A percentile compares a stretch with the other conserved stretches of the same genome.
Evolutionary conservation across 2,113 vertebrate species (phyloP).

Genomic region (Reinhardtius hippoglossoides): DNA sequence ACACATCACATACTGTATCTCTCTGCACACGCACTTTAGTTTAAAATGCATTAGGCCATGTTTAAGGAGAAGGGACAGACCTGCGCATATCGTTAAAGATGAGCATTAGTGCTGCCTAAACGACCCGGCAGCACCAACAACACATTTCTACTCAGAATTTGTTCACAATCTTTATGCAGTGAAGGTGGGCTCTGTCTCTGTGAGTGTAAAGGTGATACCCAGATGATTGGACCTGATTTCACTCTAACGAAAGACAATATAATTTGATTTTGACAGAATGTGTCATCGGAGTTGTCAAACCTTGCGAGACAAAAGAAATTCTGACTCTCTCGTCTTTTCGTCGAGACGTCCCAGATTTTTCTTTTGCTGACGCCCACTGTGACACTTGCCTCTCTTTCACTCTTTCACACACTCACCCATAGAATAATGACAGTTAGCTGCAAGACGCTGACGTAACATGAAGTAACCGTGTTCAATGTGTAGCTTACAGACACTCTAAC

Average conservation of each 20-base stretch:
- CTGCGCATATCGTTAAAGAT: not conserved
- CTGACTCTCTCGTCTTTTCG: no score
- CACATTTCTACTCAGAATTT: no score
- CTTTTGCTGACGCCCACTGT: not conserved
- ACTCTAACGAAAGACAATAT: not conserved
- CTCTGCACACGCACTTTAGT: not conserved
- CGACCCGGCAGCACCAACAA: no score
- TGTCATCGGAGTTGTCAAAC: no score
- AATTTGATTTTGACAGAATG: not conserved
- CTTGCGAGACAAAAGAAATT: not conserved
- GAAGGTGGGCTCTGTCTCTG: no score
- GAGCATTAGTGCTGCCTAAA: not conserved
- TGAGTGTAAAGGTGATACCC: no score
- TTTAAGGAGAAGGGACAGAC: not conserved
- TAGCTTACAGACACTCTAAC: not conserved
- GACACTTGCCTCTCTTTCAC: not conserved
- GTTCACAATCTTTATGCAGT: no score
- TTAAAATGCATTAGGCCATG: not conserved
- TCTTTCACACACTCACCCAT: not conserved
- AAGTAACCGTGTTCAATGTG: not conserved
- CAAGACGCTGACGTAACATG: not conserved
- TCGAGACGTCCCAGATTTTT: not conserved
- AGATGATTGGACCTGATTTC: not conserved
- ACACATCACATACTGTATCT: not conserved
- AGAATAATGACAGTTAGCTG: not conserved